Evolutionary conservation across 64 coral and sea anemone genomes (phyloP).

Genomic region (Anthopleura sola): DNA sequence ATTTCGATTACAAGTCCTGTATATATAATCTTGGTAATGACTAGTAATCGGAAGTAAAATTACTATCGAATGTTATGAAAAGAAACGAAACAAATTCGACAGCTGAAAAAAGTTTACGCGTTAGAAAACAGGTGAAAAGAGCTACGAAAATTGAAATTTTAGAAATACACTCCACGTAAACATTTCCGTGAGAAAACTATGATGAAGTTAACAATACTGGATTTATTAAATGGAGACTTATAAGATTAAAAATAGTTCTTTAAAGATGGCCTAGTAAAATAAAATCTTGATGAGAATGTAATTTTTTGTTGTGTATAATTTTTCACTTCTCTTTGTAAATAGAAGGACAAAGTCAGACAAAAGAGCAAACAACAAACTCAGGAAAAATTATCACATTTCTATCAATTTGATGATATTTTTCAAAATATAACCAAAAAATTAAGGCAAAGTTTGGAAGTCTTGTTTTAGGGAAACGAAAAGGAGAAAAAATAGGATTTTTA

Average conservation of each 20-base stretch:
- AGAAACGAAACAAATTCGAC: background rate
- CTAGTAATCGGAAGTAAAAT: background rate
- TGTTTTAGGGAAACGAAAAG: too few relatives aligned
- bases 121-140: background rate
- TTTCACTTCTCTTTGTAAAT: background rate
- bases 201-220: too few relatives aligned
- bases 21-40: background rate
- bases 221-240: too few relatives aligned
- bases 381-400: too few relatives aligned
- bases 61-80: background rate
- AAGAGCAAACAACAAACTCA: background rate
- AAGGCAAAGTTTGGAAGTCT: too few relatives aligned
- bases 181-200: too few relatives aligned
- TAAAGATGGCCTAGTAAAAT: background rate
- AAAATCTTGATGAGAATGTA: too few relatives aligned
- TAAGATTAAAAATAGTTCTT: background rate
- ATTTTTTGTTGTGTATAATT: too few relatives aligned
- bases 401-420: too few relatives aligned
- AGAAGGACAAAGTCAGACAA: background rate
- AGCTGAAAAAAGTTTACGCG: background rate
- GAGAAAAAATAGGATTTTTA: too few relatives aligned
- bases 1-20: background rate
- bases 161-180: too few relatives aligned
- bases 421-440: too few relatives aligned
- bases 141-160: background rate